Conservation (phyloP, 2,797 vertebrate genomes). For the Aeoliscus strigatus region DNA sequence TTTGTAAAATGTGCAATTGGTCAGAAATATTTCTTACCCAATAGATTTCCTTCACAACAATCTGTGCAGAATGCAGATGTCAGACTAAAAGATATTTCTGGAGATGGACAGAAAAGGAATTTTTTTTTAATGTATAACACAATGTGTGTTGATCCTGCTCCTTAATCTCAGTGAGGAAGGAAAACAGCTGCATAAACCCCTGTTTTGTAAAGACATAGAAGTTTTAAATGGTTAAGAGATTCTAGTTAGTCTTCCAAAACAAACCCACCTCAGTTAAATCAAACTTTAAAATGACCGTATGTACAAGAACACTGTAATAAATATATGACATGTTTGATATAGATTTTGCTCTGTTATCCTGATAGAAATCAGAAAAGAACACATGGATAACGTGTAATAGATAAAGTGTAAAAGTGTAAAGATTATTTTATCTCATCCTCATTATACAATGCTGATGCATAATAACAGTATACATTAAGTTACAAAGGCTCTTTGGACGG, state of each 20-base stretch:
- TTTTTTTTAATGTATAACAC: conserved; percentile 50
- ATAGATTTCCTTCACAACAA: conserved; percentile 29
- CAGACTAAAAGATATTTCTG: conserved; percentile 35
- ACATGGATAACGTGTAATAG: conserved; percentile 30
- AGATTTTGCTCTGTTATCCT: conserved; percentile 30
- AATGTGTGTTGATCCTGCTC: conserved; percentile 51
- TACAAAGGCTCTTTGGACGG: conserved; percentile 20
- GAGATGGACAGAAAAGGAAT: conserved; percentile 48
- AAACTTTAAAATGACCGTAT: conserved; percentile 48
- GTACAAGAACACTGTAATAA: conserved; percentile 59
- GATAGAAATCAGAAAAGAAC: conserved; percentile 16
- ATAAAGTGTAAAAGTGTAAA: conserved; percentile 27
- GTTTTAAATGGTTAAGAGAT: conserved; percentile 67
- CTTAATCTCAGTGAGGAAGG: conserved; percentile 42
- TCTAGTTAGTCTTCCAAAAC: conserved; percentile 59
- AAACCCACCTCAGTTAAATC: conserved; percentile 47
- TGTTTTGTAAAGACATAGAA: conserved; percentile 66
- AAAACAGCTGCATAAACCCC: conserved; percentile 50
- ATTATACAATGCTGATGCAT: conserved; percentile 21
- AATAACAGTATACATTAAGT: conserved; percentile 17
- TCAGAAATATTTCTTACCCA: conserved; percentile 53
- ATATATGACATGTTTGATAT: conserved; percentile 41
- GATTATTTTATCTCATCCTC: conserved; percentile 13
- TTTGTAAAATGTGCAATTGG: conserved; percentile 52
- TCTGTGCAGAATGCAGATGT: conserved; percentile 20